Base-by-base conservation (phyloP, 2,113 vertebrate species). In the Colossoma macropomum region DNA sequence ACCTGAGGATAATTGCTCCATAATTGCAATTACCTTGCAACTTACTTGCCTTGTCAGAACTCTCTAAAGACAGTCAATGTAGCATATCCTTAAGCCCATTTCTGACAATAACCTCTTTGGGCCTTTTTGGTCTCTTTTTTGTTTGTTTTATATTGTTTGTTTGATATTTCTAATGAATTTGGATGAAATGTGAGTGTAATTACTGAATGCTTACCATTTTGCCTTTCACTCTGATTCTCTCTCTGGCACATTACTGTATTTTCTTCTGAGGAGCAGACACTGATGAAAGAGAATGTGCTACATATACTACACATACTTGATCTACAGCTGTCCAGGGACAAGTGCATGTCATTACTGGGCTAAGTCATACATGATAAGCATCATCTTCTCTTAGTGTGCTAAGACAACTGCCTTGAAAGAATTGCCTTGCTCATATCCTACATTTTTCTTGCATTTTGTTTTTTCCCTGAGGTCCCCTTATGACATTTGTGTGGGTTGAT, bases 21-120 rank as follows among this genome's bases (percentile, higher is more conserved):
- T 71, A 71, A 71, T 71, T 71, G 38, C 41, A 71, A 69, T 69
- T 41, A 69, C 32, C 66, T 21, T 69, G 19, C 30, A 68, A 68
- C 65, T 68, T 68, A 34, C 41, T 69, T 69, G 32, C 66, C 32
- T 69, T 41, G 19, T 41, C 66, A 41, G 32, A 69, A 27, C 19
- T 45, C 10, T 45, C 41, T 45, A 23, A 41, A 45, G 68, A 4
- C 8, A 41, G 23, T 17, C 68, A 71, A 45, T n/a, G 45, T 23
- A 41, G 34, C 19, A 69, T 12, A 69, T 69, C 19, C 34, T 69
- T 19, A 23, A 17, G 32, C 17, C 28, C 21, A 9, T 68, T 68
- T 34, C 6, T 21, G 21, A 68, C 25, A 56, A 56, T 21, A 3
- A 11, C 59, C 9, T 62, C 4, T 62, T 27, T 11, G 0, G 11